Conservation (phyloP, 2,888 invertebrate genomes). For the Odontothrips loti region DNA sequence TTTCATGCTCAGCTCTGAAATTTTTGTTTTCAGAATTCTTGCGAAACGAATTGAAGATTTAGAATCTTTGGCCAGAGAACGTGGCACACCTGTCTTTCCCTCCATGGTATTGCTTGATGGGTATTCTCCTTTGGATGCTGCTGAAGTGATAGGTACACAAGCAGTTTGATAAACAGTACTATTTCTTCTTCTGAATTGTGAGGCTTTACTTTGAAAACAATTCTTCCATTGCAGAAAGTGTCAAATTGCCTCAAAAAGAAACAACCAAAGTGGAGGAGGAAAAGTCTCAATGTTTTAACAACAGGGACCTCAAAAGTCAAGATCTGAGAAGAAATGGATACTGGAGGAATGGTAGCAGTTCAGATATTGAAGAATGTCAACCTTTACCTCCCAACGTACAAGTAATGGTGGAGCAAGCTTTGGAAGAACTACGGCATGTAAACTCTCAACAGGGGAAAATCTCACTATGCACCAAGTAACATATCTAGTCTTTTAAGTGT, state of each 20-base stretch:
- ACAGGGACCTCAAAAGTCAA: background rate
- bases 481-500: background rate
- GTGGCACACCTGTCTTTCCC: constrained; percentile 56
- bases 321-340: background rate
- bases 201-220: too few species aligned
- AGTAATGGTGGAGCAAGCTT: background rate
- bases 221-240: background rate
- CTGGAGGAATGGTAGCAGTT: background rate
- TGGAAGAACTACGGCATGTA: background rate
- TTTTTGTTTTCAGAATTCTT: constrained; percentile 58
- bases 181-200: background rate
- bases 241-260: background rate
- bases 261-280: too few species aligned
- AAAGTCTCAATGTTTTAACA: too few species aligned
- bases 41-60: constrained; percentile 77
- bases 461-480: background rate
- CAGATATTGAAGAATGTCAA: background rate
- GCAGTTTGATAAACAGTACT: background rate
- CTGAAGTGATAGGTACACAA: background rate
- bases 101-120: constrained; percentile 65
- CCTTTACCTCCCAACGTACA: background rate
- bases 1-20: background rate
- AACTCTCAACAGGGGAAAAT: background rate
- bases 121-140: constrained; percentile 49
- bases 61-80: constrained; percentile 65